Evolutionary conservation across 2,113 vertebrate genomes (phyloP).

Genomic region (Odocoileus virginianus): DNA sequence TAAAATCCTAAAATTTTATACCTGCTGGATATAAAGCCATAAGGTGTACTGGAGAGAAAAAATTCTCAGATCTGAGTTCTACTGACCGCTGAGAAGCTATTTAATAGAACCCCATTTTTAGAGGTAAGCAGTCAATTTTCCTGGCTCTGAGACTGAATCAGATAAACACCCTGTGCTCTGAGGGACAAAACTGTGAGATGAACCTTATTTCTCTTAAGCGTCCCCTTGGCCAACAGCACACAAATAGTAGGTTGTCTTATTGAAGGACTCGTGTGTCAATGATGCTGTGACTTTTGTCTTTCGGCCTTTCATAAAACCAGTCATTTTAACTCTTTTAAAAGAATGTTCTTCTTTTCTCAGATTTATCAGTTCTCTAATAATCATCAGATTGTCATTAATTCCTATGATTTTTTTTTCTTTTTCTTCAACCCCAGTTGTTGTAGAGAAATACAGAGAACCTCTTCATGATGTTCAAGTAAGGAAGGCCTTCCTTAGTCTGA

Average conservation of each 20-base stretch:
- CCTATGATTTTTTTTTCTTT: not conserved
- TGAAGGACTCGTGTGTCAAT: constrained; percentile 22
- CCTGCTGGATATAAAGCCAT: not conserved
- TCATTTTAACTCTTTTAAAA: constrained; percentile 1
- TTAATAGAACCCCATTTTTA: not conserved
- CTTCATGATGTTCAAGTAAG: not conserved
- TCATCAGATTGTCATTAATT: not conserved
- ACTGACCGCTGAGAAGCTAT: not conserved
- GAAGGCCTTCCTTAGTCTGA: not conserved
- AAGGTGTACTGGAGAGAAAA: not conserved
- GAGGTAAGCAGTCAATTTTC: not conserved
- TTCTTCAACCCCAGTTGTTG: not conserved
- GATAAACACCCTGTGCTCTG: not conserved
- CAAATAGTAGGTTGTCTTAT: constrained; percentile 39
- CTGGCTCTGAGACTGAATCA: constrained; percentile 37
- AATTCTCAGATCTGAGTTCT: not conserved
- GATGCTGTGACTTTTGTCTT: constrained; percentile 1
- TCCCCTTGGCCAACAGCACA: not conserved
- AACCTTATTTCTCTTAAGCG: constrained; percentile 41
- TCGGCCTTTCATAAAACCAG: not conserved
- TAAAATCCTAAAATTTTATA: not conserved
- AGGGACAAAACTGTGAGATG: constrained; percentile 13
- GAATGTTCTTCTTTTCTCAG: not conserved
- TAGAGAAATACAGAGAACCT: not conserved
- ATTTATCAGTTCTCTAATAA: constrained; percentile 1